Conservation (phyloP, 2,888 invertebrate genomes). For the Ectemnius lituratus region DNA sequence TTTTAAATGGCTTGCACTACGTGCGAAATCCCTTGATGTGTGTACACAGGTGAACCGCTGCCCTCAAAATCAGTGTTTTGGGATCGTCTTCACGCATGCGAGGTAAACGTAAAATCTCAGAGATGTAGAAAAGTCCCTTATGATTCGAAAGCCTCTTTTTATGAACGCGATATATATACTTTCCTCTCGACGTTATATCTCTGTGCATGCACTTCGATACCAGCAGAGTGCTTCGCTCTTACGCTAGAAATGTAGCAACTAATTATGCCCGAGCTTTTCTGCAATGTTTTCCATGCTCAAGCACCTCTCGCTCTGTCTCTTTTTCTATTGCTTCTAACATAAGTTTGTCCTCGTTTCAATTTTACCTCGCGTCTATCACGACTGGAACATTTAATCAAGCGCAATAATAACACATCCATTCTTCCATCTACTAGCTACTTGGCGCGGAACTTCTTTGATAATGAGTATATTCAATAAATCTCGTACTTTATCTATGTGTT, state of each 20-base stretch:
- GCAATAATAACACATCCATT: not conserved
- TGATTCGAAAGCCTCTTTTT: constrained; percentile 32
- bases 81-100: not conserved
- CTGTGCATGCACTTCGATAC: constrained; percentile 11
- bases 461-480: not conserved
- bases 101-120: not conserved
- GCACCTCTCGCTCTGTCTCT: constrained; percentile 24
- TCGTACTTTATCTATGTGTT: not conserved
- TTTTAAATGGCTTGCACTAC: not conserved
- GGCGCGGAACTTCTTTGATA: not conserved
- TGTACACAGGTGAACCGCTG: not conserved
- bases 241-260: constrained; percentile 16
- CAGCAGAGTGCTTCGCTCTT: constrained; percentile 12
- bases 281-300: constrained; percentile 19
- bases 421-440: not conserved
- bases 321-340: constrained; percentile 18
- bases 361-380: not conserved
- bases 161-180: constrained; percentile 11
- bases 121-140: constrained; percentile 5
- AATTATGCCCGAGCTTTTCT: constrained; percentile 21
- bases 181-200: constrained; percentile 13
- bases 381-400: not conserved
- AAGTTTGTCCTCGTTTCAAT: not conserved
- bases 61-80: not conserved
- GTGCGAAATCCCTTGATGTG: not conserved